Evolutionary conservation across 2,797 vertebrate species (phyloP), one percentile per base, ranked within the genome.

Genomic region (Spinus pinus): DNA sequence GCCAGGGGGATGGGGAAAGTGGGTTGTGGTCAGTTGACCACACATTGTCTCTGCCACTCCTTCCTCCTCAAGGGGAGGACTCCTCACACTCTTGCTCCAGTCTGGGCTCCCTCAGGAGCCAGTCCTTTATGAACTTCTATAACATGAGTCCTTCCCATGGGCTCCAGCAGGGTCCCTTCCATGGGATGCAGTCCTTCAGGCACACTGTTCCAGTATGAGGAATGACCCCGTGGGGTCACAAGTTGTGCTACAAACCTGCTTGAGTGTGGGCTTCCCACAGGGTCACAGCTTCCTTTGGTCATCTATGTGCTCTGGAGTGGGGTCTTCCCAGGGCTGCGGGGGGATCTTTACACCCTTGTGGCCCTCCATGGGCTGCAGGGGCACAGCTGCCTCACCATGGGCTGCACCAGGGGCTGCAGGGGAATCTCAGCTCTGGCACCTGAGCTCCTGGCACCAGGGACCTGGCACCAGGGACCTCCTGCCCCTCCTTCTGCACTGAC

Each of bases 321-420:
- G 37, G 3, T 77, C 21, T 24, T 57, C 19, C 18, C 0, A 0
- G 15, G 15, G 7, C 49, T 81, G 28, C 12, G 50, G 49, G 23
- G 62, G 42, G 14, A 57, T 70, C 24, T 46, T 24, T 64, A 3
- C 24, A 33, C 0, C 49, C n/a, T 16, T 0, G 2, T n/a, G 31
- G 6, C 0, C 2, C 53, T 25, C 31, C 31, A 0, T 8, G 41
- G 13, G 31, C 46, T 84, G 58, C 58, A 87, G 37, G 24, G 41
- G 10, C 47, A 54, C 56, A 35, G 65, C 67, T 46, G 57, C 74
- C 31, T 74, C 44, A 37, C 37, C 23, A 18, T 8, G 73, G 44
- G 10, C 58, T 58, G 39, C 33, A 7, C 30, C 56, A 7, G 0
- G 4, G 24, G 19, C 65, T 72, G 75, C 39, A 53, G 64, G 14